A percentile compares a stretch with the other conserved stretches of the same genome.
Conservation (phyloP, 2,888 invertebrate genomes). For the Heliconius charithonia region DNA sequence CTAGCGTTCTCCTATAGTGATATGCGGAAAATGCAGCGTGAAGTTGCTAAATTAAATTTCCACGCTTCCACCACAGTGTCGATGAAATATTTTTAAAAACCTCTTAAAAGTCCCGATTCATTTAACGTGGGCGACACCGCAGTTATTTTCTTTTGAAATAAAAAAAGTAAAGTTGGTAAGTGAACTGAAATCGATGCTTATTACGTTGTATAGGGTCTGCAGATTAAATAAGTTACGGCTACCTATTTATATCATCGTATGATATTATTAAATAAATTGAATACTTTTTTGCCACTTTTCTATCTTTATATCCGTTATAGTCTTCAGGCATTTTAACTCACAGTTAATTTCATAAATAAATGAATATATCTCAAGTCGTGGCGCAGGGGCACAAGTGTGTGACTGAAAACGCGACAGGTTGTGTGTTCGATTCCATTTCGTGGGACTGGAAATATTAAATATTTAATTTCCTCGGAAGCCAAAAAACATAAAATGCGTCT, state of each 20-base stretch:
- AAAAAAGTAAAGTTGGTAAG: conserved; percentile 11
- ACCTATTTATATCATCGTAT: background rate
- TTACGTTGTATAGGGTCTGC: background rate
- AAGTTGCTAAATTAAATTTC: background rate
- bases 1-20: too few relatives aligned
- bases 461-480: too few relatives aligned
- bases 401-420: background rate
- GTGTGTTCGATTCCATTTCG: background rate
- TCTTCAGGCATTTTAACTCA: too few relatives aligned
- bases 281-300: background rate
- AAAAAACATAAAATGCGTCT: too few relatives aligned
- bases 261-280: background rate
- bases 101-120: background rate
- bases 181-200: conserved; percentile 18
- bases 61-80: too few relatives aligned
- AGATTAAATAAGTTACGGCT: conserved; percentile 1
- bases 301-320: background rate
- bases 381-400: background rate
- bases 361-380: too few relatives aligned
- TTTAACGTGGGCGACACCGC: conserved; percentile 9
- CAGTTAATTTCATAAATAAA: too few relatives aligned
- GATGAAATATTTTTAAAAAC: conserved; percentile 12
- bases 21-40: too few relatives aligned
- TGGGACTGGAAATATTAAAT: too few relatives aligned
- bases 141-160: conserved; percentile 1